Conservation (phyloP, 2,888 invertebrate species). For the Ectemnius lituratus region DNA sequence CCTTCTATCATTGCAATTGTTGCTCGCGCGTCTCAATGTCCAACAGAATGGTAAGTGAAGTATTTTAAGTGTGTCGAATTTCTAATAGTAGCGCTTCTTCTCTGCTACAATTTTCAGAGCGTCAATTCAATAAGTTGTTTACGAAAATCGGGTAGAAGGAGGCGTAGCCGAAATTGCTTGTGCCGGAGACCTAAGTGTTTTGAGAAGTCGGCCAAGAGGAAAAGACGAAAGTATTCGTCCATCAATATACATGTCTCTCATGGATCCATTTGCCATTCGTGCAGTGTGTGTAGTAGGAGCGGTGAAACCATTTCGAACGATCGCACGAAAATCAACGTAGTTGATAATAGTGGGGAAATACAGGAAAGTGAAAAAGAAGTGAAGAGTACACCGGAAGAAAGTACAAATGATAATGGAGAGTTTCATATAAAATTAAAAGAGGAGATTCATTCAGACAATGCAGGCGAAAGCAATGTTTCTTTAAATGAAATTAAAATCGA, state of each 20-base stretch:
- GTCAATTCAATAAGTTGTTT: too few relatives aligned
- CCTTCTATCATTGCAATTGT: conserved; percentile 21
- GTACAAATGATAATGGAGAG: background rate
- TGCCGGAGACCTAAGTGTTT: conserved; percentile 35
- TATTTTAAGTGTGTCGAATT: too few relatives aligned
- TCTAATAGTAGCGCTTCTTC: too few relatives aligned
- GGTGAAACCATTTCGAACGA: background rate
- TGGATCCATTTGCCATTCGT: conserved; percentile 13
- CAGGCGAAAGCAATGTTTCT: too few relatives aligned
- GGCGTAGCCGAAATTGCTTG: conserved; percentile 32
- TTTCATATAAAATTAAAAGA: background rate
- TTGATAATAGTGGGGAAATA: background rate
- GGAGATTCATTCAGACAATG: too few relatives aligned
- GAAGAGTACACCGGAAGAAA: background rate
- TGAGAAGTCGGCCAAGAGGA: conserved; percentile 17
- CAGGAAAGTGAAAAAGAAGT: background rate
- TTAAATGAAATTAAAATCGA: too few relatives aligned
- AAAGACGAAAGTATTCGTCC: conserved; percentile 16
- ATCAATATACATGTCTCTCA: conserved; percentile 29
- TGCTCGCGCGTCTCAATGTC: background rate
- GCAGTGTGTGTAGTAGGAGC: conserved; percentile 18
- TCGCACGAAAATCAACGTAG: background rate
- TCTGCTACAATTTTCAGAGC: too few relatives aligned
- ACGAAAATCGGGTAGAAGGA: conserved; percentile 11
- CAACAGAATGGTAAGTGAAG: too few relatives aligned